phyloP scores from a whole-genome alignment of 2,113 vertebrate species.

The Chamaea fasciata region DNA sequence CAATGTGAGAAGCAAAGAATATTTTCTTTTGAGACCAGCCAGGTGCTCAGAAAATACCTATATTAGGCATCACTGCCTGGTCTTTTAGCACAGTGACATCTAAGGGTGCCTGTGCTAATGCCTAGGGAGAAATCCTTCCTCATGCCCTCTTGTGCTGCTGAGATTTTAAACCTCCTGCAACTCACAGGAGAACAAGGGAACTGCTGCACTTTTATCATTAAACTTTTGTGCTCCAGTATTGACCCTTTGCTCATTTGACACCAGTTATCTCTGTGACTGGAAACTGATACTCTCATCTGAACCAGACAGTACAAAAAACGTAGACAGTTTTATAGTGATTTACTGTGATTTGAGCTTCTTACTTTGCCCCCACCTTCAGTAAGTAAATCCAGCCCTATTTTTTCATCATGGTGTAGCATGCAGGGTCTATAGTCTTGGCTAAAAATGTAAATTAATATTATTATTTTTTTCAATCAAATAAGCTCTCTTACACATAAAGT shows the following conservation, averaged over 20 bases:
- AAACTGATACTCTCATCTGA: neutral
- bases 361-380: fast-evolving
- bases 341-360: neutral
- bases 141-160: neutral
- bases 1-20: neutral
- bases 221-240: neutral
- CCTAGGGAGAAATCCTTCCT: neutral
- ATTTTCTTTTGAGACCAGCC: neutral
- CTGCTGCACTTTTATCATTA: neutral
- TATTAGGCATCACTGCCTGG: neutral
- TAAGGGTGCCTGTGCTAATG: neutral
- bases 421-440: neutral
- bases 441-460: neutral
- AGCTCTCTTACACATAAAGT: neutral
- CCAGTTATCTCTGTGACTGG: neutral
- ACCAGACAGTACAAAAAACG: neutral
- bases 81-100: neutral
- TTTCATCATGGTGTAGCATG: neutral
- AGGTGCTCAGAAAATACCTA: neutral
- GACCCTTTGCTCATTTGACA: neutral
- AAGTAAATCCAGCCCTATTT: neutral
- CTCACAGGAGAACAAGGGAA: neutral
- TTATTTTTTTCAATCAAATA: neutral
- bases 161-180: neutral
- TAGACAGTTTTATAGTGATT: neutral